Evolutionary conservation across 2,797 vertebrate genomes (phyloP).

Genomic region (Chelon labrosus): DNA sequence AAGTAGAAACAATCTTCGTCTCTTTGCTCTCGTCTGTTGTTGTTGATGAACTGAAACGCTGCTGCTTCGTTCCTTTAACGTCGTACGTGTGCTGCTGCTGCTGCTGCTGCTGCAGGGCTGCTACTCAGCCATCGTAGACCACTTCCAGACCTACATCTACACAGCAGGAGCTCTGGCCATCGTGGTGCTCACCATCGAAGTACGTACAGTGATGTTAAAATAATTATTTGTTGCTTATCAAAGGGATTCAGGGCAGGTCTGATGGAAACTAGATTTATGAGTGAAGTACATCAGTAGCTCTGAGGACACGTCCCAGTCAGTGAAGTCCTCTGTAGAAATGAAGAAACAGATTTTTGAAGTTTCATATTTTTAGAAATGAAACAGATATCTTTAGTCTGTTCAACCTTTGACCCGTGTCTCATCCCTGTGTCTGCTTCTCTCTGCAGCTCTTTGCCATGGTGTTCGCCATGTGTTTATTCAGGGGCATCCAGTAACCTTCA

Average conservation of each 20-base stretch:
- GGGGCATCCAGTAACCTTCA: constrained; percentile 90
- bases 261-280: too few species aligned
- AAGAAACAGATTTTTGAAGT: too few species aligned
- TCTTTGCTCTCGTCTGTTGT: too few species aligned
- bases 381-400: background rate
- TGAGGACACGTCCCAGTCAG: too few species aligned
- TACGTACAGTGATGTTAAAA: constrained; percentile 54
- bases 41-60: too few species aligned
- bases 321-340: too few species aligned
- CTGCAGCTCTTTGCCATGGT: constrained; percentile 93
- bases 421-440: constrained; percentile 30
- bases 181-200: constrained; percentile 92
- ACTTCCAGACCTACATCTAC: constrained; percentile 94
- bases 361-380: background rate
- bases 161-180: constrained; percentile 93
- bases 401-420: background rate
- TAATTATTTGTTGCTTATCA: too few species aligned
- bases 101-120: constrained; percentile 87
- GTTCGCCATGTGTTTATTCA: constrained; percentile 95
- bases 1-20: too few species aligned
- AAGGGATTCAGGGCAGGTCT: too few species aligned
- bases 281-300: too few species aligned
- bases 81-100: background rate
- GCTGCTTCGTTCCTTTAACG: too few species aligned
- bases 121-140: constrained; percentile 91